A percentile compares a stretch with the other conserved stretches of the same genome.
Evolutionary conservation across 2,888 invertebrate species (phyloP).

Genomic region (Chalcis sispes): DNA sequence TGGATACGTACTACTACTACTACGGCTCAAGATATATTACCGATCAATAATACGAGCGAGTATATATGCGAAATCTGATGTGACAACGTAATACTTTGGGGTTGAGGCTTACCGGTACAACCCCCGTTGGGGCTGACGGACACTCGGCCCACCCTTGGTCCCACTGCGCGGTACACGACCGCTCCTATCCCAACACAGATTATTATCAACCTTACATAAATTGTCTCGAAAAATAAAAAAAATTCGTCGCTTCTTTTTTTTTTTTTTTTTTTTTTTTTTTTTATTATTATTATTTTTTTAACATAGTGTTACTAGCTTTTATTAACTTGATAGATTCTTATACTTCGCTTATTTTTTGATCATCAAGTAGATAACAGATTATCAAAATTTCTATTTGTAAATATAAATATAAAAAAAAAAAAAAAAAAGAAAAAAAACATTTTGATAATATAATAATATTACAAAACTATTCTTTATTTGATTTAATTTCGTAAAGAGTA

Average conservation of each 20-base stretch:
- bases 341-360: too few relatives aligned
- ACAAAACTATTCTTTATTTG: too few relatives aligned
- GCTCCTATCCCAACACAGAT: slow-evolving; percentile 75
- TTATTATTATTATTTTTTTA: slow-evolving; percentile 1
- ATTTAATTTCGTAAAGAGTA: too few relatives aligned
- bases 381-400: too few relatives aligned
- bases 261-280: too few relatives aligned
- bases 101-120: slow-evolving; percentile 75
- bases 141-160: slow-evolving; percentile 75
- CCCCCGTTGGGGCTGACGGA: slow-evolving; percentile 75
- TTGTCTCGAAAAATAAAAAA: slow-evolving; percentile 29
- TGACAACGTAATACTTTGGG: slow-evolving; percentile 72
- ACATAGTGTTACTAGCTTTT: slow-evolving; percentile 26
- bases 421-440: too few relatives aligned
- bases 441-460: too few relatives aligned
- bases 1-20: slow-evolving; percentile 71
- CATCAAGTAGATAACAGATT: too few relatives aligned
- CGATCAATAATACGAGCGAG: slow-evolving; percentile 71
- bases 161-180: slow-evolving; percentile 75
- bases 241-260: slow-evolving; percentile 14
- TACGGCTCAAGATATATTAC: slow-evolving; percentile 74
- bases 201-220: slow-evolving; percentile 67
- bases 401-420: too few relatives aligned
- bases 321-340: too few relatives aligned
- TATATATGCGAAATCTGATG: slow-evolving; percentile 70